Evolutionary conservation across 2,888 invertebrate species (phyloP).

Genomic region (Chymomyza caudatula): DNA sequence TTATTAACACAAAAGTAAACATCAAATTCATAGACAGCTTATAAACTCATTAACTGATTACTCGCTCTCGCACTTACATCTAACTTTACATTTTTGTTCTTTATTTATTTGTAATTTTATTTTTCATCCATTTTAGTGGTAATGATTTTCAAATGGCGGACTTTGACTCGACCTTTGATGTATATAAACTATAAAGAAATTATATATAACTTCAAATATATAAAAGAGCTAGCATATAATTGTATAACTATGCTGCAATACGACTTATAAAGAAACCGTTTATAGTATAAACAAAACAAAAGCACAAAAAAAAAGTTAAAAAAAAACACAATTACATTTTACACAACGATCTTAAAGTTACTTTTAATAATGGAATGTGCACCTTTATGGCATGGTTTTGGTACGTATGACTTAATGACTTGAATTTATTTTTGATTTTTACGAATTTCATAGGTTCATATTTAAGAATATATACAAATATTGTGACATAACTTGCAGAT

Average conservation of each 20-base stretch:
- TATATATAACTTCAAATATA: conserved; percentile 5
- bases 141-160: conserved; percentile 68
- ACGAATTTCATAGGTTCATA: not conserved
- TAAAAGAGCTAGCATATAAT: conserved; percentile 2
- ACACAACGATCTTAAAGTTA: conserved; percentile 26
- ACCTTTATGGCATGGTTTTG: conserved; percentile 59
- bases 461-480: not conserved
- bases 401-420: conserved; percentile 51
- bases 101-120: conserved; percentile 39
- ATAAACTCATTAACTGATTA: not conserved
- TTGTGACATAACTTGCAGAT: conserved; percentile 1
- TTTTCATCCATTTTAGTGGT: conserved; percentile 52
- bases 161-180: conserved; percentile 66
- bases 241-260: not conserved
- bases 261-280: conserved; percentile 17
- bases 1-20: conserved; percentile 22
- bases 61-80: not conserved
- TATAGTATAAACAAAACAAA: conserved; percentile 25
- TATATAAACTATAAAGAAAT: conserved; percentile 38
- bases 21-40: conserved; percentile 17
- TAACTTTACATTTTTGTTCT: conserved; percentile 18
- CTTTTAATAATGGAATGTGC: conserved; percentile 47
- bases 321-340: not conserved
- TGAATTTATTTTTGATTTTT: not conserved
- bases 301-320: not conserved